Base-by-base conservation (phyloP, 2,113 vertebrate species). In the Bufo gargarizans region DNA sequence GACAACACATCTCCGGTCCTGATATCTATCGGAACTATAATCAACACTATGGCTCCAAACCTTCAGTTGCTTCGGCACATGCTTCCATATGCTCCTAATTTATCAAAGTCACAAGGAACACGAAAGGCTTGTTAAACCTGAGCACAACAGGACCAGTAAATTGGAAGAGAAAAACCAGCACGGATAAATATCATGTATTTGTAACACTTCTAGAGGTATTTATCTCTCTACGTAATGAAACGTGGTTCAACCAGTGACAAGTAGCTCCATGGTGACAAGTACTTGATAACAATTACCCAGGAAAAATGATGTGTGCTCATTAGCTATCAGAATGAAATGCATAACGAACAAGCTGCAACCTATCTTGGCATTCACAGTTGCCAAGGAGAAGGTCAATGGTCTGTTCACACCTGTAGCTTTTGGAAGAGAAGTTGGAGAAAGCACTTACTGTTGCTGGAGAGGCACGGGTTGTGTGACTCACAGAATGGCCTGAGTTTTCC, bases 381-480 rank as follows among this genome's bases (percentile, higher is more conserved):
- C 72, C n/a, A 86, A 47, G 85, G 87, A 87, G 86, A 47, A 69
- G 0, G 76, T 88, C 69, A 83, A 87, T 61, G 56, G 55, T 61
- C 56, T 50, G 58, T 77, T 82, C 56, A 76, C 77, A 88, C 50
- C 17, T 78, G 9, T 53, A 83, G 43, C 33, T 65, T 84, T 50
- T 74, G 89, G 90, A 91, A 90, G 89, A 16, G 84, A 61, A n/a
- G 87, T 72, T 91, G 65, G 89, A 88, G 81, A 86, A 90, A 50
- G 17, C 92, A 95, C 96, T 96, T 94, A 96, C 96, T 90, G 96
- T 96, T 0, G 96, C 96, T 90, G 96, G 95, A 69, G 96, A 96
- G 89, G 96, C 95, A 86, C 96, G 94, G 0, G 95, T 95, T 11
- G 96, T 95, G 55, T 96, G 96, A 86, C 95, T 96, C 93, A 96